Conservation (phyloP, 2,113 vertebrate species). For the Mobula birostris region DNA sequence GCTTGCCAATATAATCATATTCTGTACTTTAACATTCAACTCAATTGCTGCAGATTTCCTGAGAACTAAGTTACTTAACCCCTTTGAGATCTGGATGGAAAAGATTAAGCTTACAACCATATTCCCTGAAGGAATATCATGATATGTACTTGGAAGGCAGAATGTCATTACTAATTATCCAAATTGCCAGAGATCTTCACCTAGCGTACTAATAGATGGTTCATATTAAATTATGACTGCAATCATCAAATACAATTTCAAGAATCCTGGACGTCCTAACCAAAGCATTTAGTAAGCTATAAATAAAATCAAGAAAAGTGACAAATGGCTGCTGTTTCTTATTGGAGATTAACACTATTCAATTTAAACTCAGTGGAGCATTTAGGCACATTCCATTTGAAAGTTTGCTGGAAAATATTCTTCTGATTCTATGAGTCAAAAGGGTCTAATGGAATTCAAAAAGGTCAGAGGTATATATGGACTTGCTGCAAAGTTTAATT, state of each 20-base stretch:
- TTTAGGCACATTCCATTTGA: neutral
- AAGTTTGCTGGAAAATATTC: neutral
- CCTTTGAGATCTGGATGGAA: neutral
- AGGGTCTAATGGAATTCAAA: neutral
- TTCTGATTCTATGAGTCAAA: neutral
- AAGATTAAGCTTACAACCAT: neutral
- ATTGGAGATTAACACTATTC: neutral
- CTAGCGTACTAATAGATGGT: neutral
- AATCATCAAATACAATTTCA: neutral
- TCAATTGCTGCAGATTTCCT: neutral
- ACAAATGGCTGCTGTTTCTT: neutral
- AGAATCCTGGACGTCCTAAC: neutral
- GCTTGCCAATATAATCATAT: neutral
- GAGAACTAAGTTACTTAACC: neutral
- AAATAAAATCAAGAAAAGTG: neutral
- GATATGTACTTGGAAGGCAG: neutral
- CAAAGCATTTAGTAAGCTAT: neutral
- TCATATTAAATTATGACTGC: neutral
- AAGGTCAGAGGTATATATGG: neutral
- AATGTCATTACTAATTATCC: neutral
- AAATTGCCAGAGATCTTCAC: neutral
- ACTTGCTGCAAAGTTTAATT: constrained; percentile 25
- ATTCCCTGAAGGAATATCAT: neutral
- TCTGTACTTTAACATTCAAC: neutral
- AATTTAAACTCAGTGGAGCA: neutral